Base-by-base conservation (phyloP, 2,888 invertebrate species). In the Linnaemya tessellans region DNA sequence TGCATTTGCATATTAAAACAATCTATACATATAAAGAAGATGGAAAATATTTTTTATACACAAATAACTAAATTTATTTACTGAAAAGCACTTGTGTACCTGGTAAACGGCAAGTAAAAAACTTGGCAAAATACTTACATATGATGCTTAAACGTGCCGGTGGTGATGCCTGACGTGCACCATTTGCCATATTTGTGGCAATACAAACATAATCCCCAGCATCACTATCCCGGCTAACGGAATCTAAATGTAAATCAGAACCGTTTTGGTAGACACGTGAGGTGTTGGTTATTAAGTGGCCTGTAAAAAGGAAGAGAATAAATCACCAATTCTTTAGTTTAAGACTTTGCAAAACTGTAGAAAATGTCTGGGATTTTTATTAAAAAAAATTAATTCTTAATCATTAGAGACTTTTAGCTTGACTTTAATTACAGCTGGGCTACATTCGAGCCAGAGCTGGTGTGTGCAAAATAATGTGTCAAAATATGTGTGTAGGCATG, bases 81-180 rank as follows among this genome's bases (percentile, higher is more conserved):
- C 58, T 60, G 7, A n/a, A 18, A 38, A 56, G 56, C 25, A 30
- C 46, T 2, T 20, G 51, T 51, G 18, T 15, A 51, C 18, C 18
- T 18, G 20, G 10, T 20, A 51, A 20, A 51, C 1, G 18, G n/a
- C 22, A 5, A 41, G n/a, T n/a, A 38, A 43, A 13, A 56, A 49
- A 41, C 0, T 2, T 35, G 20, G 2, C 11, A n/a, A 38, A 41
- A 54, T 89, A 91, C 92, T 92, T 89, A 93, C 92, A 92, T 88
- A 92, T 92, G 77, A 92, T 89, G 88, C 89, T 92, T 87, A 92
- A 89, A 86, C 90, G 90, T 71, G 92, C 92, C 84, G 92, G 90
- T 43, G 93, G 92, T 80, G 92, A 92, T 74, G 92, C 92, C 88
- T 92, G 91, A 86, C 93, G 90, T 88, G 92, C 93, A 84, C 92